A percentile compares a stretch with the other conserved stretches of the same genome.
Evolutionary conservation across 2,888 invertebrate genomes (phyloP).

Genomic region (Limnephilus rhombicus): DNA sequence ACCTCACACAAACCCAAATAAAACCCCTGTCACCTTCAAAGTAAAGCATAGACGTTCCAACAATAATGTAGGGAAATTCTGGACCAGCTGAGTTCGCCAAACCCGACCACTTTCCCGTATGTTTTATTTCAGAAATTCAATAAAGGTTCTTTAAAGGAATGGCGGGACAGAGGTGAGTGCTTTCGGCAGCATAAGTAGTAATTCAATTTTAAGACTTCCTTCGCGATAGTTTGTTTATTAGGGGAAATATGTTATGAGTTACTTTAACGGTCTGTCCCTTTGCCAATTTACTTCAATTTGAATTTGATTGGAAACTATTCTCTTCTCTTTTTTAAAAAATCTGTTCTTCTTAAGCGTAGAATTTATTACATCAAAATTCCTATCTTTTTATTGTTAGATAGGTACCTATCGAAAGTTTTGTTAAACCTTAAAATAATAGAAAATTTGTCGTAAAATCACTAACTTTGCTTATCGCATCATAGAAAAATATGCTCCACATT

Average conservation of each 20-base stretch:
- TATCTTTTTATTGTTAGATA: too few species aligned
- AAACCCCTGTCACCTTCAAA: slow-evolving; percentile 61
- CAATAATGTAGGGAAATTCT: slow-evolving; percentile 60
- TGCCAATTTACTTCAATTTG: slow-evolving; percentile 18
- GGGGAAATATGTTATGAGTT: slow-evolving; percentile 35
- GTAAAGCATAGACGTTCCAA: slow-evolving; percentile 50
- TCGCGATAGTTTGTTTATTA: slow-evolving; percentile 46
- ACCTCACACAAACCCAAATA: slow-evolving; percentile 46
- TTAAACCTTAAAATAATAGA: too few species aligned
- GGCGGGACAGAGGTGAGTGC: slow-evolving; percentile 14
- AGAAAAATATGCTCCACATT: too few species aligned
- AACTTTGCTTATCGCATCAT: too few species aligned
- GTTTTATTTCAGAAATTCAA: slow-evolving; percentile 61
- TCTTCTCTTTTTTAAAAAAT: not conserved
- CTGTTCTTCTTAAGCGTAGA: not conserved
- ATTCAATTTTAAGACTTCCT: slow-evolving; percentile 46
- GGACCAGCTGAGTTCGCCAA: slow-evolving; percentile 27
- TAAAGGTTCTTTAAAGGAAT: slow-evolving; percentile 48
- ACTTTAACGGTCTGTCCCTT: not conserved
- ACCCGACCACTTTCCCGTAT: slow-evolving; percentile 33
- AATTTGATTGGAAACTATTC: slow-evolving; percentile 7
- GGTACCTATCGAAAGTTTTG: too few species aligned
- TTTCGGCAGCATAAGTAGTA: slow-evolving; percentile 35
- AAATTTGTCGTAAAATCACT: too few species aligned
- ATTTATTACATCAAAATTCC: not conserved